These are phyloP conservation scores for Anser brachyrhynchus DNA, from an alignment of 2,113 vertebrate genomes.

Conservation along the genomic window DNA sequence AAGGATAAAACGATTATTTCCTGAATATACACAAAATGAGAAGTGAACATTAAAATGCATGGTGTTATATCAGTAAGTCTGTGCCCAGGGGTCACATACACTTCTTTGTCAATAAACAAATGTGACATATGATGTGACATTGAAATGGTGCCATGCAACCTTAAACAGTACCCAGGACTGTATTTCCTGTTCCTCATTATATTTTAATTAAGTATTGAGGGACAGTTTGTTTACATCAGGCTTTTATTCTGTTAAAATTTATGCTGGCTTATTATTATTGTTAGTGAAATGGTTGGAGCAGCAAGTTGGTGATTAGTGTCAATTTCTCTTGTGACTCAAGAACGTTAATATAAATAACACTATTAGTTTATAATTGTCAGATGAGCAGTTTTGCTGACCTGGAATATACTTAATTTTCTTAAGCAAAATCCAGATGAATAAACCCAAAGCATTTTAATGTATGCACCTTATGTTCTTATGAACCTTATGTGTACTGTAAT, in stretches of 20 bases:
- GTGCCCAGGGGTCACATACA: background rate
- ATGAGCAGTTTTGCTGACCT: background rate
- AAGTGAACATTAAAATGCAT: background rate
- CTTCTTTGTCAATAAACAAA: background rate
- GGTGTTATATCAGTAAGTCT: background rate
- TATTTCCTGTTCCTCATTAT: slow-evolving; percentile 10
- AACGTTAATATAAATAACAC: background rate
- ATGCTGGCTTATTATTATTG: background rate
- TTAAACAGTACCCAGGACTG: background rate
- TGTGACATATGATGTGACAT: background rate
- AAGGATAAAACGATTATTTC: background rate
- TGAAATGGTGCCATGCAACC: background rate
- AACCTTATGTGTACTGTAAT: background rate
- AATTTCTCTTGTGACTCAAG: background rate
- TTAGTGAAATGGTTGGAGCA: slow-evolving; percentile 31
- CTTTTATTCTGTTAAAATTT: slow-evolving; percentile 25
- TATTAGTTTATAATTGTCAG: slow-evolving; percentile 4
- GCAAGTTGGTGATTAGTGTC: slow-evolving; percentile 19
- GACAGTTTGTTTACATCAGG: slow-evolving; percentile 11
- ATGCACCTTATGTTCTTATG: background rate
- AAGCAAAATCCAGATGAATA: background rate
- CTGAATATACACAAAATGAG: background rate
- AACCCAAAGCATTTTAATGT: background rate
- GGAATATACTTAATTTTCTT: background rate
- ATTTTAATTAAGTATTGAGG: slow-evolving; percentile 46